Base-by-base conservation (phyloP, 1,140 invertebrate species). In the Tribolium madens region DNA sequence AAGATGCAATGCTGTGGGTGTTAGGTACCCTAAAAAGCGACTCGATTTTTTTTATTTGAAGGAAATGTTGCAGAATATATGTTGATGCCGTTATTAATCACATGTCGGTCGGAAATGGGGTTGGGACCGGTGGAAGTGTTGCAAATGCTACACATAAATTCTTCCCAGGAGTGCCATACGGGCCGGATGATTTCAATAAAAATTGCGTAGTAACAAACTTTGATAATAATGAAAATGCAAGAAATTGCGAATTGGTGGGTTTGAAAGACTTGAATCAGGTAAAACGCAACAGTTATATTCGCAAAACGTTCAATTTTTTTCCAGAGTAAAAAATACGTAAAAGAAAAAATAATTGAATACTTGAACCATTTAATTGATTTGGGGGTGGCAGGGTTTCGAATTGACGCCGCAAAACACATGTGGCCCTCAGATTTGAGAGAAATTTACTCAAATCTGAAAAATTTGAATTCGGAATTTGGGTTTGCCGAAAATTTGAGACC, bases 71-170 rank as follows among this genome's bases (percentile, higher is more conserved):
- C 83, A 93, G 93, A 80, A 94, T 97, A 75, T 96, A 95, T 82
- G 94, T 94, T 0, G 96, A 98, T 85, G 89, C 91, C 0, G 90
- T 98, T 3, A 87, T 97, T 31, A 98, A 98, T 83, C 96, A 98
- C 85, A 97, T 97, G 96, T 91, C 92, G 3, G 93, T 90, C 10
- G 86, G 89, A 42, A 83, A 86, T 18, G 89, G 90, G 10, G 83
- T 86, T 3, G 93, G 92, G 2, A 91, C 90, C 1, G 91, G 85
- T 9, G 91, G 91, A 4, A 90, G 88, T 18, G 86, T 80, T 2
- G 90, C 89, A 0, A 83, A 90, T 81, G 87, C 89, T 4, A 81
- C 78, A 0, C 79, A 84, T 3, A 87, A 87, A 79, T 50, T 87
- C 12, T 93, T 90, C 80, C 89, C 89, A 0, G 85, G 80, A 5